A percentile compares a stretch with the other conserved stretches of the same genome.
phyloP scores from a whole-genome alignment of 1,140 invertebrate species.

The Drosophila auraria region DNA sequence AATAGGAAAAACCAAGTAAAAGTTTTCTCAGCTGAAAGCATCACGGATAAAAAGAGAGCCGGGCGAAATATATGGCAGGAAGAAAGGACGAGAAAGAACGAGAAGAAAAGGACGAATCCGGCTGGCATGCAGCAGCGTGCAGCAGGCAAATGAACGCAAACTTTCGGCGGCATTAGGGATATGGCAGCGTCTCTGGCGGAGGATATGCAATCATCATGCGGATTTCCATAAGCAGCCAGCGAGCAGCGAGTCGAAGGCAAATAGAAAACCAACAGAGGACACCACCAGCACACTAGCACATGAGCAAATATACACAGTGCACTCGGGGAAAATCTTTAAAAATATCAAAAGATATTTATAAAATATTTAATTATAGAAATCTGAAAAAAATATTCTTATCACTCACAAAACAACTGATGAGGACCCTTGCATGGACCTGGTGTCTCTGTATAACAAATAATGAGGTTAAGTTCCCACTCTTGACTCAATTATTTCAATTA shows the following conservation, averaged over 20 bases:
- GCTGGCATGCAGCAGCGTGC: constrained; percentile 52
- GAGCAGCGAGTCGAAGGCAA: constrained; percentile 62
- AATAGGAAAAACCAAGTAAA: constrained; percentile 73
- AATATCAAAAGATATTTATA: no score
- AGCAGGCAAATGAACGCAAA: constrained; percentile 81
- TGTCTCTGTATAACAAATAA: no score
- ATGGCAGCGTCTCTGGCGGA: constrained; percentile 71
- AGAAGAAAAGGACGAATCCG: constrained; percentile 35
- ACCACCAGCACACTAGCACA: constrained; percentile 16
- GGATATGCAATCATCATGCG: constrained; percentile 84
- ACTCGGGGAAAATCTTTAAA: constrained; percentile 6
- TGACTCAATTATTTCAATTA: not conserved
- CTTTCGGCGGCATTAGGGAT: constrained; percentile 80
- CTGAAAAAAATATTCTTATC: no score
- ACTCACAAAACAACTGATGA: no score
- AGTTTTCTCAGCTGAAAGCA: constrained; percentile 76
- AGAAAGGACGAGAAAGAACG: constrained; percentile 13
- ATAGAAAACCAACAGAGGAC: constrained; percentile 69
- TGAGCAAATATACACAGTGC: constrained; percentile 27
- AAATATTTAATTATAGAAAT: no score
- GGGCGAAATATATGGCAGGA: constrained; percentile 31
- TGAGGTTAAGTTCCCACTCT: no score
- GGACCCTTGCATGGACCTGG: no score
- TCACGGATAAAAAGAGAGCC: constrained; percentile 22
- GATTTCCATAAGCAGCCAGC: constrained; percentile 82